Conservation (phyloP, 2,888 invertebrate genomes). For the Achlya flavicornis region DNA sequence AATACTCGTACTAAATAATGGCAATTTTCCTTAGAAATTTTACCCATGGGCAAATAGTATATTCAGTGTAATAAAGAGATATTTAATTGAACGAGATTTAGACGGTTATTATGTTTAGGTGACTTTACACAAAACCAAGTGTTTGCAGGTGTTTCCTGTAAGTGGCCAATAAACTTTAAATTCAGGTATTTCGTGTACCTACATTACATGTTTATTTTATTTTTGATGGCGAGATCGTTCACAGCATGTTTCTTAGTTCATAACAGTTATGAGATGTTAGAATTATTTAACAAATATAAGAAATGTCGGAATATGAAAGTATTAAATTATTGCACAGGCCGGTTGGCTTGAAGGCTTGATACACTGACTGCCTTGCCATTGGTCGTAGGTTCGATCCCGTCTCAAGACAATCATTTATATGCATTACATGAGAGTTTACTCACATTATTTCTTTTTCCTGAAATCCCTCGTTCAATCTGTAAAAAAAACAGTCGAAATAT, state of each 20-base stretch:
- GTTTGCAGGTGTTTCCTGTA: constrained; percentile 64
- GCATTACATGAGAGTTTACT: too few species aligned
- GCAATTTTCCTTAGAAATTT: too few species aligned
- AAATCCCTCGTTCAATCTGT: too few species aligned
- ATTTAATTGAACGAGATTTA: background rate
- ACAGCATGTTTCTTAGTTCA: constrained; percentile 35
- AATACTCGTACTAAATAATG: too few species aligned
- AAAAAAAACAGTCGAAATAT: too few species aligned
- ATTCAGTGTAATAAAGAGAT: background rate
- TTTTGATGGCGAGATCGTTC: constrained; percentile 35
- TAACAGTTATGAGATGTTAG: background rate
- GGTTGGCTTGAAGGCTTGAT: too few species aligned
- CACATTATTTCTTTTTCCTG: too few species aligned
- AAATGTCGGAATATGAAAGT: too few species aligned
- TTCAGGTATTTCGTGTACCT: constrained; percentile 55
- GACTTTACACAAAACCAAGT: constrained; percentile 26
- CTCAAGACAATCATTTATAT: too few species aligned
- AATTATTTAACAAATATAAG: constrained; percentile 13
- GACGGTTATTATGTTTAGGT: constrained; percentile 7
- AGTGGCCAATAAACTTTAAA: constrained; percentile 64
- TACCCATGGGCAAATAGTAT: background rate
- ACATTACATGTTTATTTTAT: constrained; percentile 56
- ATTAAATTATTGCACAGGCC: too few species aligned
- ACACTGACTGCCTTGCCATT: too few species aligned
- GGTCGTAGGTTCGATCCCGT: too few species aligned